Conservation (phyloP, 1,140 invertebrate species). For the Macrosteles quadrilineatus region DNA sequence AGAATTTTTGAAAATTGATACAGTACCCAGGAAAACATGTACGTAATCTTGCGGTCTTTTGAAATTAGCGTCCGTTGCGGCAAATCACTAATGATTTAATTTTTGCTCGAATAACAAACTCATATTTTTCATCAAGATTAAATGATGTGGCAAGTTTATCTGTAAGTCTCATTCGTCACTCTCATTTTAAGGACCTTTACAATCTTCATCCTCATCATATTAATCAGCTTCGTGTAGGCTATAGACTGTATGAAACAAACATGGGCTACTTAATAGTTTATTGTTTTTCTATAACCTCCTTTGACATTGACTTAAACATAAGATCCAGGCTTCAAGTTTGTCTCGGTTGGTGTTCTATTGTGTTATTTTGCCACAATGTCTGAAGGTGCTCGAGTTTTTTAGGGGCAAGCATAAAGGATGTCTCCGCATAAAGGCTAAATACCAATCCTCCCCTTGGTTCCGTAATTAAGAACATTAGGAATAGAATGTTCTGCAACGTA, state of each 20-base stretch:
- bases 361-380: too few species aligned
- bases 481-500: too few species aligned
- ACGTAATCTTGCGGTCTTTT: background rate
- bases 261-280: constrained; percentile 14
- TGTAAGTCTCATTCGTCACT: background rate
- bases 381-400: too few species aligned
- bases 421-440: too few species aligned
- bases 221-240: too few species aligned
- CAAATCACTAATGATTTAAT: background rate
- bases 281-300: constrained; percentile 5
- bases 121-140: background rate
- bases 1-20: background rate
- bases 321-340: constrained; percentile 1
- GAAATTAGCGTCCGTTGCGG: background rate
- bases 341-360: background rate
- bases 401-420: too few species aligned
- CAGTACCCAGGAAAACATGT: background rate
- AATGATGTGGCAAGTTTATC: background rate
- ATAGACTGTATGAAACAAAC: constrained; percentile 1
- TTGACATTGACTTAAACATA: constrained; percentile 6
- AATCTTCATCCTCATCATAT: constrained; percentile 2
- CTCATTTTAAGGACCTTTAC: background rate
- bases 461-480: too few species aligned
- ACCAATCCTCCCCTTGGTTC: too few species aligned
- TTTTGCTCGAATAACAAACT: background rate